phyloP scores from a whole-genome alignment of 2,797 vertebrate species.

The Sebastes diaconus region DNA sequence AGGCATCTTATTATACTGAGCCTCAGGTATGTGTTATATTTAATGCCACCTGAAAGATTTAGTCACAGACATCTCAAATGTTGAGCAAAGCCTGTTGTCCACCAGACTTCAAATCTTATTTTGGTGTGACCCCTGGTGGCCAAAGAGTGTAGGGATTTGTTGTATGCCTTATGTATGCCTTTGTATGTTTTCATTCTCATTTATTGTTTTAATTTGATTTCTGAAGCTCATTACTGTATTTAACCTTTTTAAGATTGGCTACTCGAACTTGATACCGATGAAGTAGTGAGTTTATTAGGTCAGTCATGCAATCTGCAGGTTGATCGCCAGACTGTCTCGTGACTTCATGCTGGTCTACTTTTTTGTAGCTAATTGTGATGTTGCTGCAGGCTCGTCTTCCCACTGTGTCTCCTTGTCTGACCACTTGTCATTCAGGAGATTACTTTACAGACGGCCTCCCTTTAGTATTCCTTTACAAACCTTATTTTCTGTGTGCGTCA shows the following conservation, averaged over 20 bases:
- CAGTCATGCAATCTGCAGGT: neutral
- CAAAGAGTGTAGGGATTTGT: neutral
- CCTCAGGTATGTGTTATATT: neutral
- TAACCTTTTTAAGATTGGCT: neutral
- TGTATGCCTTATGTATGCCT: neutral
- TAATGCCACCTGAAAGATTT: neutral
- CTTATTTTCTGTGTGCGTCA: constrained; percentile 30
- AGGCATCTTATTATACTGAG: neutral
- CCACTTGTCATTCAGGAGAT: constrained; percentile 34
- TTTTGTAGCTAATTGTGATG: constrained; percentile 1
- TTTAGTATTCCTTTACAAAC: constrained; percentile 42
- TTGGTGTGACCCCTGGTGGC: constrained; percentile 80
- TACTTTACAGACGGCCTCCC: constrained; percentile 31
- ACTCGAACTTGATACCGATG: neutral
- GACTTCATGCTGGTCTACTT: neutral
- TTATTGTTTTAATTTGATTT: neutral
- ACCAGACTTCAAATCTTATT: neutral
- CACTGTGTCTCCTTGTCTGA: constrained; percentile 16
- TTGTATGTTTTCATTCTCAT: neutral
- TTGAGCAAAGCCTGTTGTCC: constrained; percentile 20
- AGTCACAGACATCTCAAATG: neutral
- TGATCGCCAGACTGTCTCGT: neutral
- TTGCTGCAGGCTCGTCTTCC: constrained; percentile 17
- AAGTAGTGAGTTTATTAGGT: neutral
- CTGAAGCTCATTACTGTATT: neutral